Conservation (phyloP, 2,888 invertebrate genomes). For the Stegana nigrithorax region DNA sequence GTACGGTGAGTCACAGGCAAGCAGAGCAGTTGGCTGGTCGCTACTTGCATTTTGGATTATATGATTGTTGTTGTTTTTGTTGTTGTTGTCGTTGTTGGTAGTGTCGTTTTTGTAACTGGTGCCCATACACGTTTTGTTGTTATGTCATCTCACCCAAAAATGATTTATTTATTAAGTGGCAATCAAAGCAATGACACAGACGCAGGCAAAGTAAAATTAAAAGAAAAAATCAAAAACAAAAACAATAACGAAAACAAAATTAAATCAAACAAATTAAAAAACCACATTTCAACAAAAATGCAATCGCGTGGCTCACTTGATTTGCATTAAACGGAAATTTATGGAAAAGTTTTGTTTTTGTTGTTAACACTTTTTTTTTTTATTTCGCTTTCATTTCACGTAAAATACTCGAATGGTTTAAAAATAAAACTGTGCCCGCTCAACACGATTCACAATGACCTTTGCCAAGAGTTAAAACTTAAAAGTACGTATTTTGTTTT, state of each 20-base stretch:
- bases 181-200: neutral
- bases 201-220: too few species aligned
- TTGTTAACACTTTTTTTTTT: neutral
- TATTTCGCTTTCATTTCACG: neutral
- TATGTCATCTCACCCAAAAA: neutral
- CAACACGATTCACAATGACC: slow-evolving; percentile 36
- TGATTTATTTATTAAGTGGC: neutral
- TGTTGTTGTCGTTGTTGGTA: too few species aligned
- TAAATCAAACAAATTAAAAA: neutral
- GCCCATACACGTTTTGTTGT: slow-evolving; percentile 10
- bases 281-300: too few species aligned
- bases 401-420: neutral
- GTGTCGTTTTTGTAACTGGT: too few species aligned
- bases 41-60: too few species aligned
- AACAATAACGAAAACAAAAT: neutral
- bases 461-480: slow-evolving; percentile 5
- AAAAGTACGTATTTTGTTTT: neutral
- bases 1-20: too few species aligned
- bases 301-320: neutral
- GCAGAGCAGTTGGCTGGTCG: too few species aligned
- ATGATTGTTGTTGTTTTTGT: too few species aligned
- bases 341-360: neutral
- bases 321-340: slow-evolving; percentile 12
- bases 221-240: neutral
- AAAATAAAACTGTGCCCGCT: neutral